Evolutionary conservation across 2,888 invertebrate genomes (phyloP), one percentile per base, ranked within the genome.

Genomic region (Scaptomyza tumidula): DNA sequence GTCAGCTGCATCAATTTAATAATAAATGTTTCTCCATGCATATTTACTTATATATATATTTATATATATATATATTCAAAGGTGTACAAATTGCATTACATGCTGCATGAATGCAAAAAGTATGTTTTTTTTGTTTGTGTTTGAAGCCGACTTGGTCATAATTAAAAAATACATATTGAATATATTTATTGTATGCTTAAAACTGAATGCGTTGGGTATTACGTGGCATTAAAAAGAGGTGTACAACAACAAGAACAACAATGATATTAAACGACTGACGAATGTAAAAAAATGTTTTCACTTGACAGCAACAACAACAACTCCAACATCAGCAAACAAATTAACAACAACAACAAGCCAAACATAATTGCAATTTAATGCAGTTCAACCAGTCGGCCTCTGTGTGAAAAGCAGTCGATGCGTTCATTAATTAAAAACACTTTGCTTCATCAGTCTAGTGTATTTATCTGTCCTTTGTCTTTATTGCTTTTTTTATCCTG

Each of bases 381-480:
- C 80, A 82, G 65, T 77, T 86, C 78, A 71, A 80, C 84, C 72
- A 68, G 58, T 68, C 72, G 70, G 58, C 69, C 1, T 35, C 11
- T 13, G 72, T 70, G 71, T 64, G 55, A 56, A 69, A 55, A 60
- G 65, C 46, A 65, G 46, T 50, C 61, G 58, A 65, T 49, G 57
- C 68, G 64, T 64, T 61, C 76, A 84, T 85, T 85, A 84, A 85
- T 85, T 84, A 86, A 85, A 86, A 83, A 74, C 68, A 71, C 82
- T 78, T 16, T 76, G 65, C 53, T 2, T 10, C 41, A 16, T 14
- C 50, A 16, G 14, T 24, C 11, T 7, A 9, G 2, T 46, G 2
- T 46, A 0, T 33, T 5, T 41, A 7, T 13, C 48, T 31, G 16
- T 35, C 55, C 44, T 13, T 1, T 7, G 24, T 31, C 41, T 46